These are phyloP conservation scores for Rhodeus uyekii DNA, from an alignment of 2,797 vertebrate genomes.

Conservation along the genomic window DNA sequence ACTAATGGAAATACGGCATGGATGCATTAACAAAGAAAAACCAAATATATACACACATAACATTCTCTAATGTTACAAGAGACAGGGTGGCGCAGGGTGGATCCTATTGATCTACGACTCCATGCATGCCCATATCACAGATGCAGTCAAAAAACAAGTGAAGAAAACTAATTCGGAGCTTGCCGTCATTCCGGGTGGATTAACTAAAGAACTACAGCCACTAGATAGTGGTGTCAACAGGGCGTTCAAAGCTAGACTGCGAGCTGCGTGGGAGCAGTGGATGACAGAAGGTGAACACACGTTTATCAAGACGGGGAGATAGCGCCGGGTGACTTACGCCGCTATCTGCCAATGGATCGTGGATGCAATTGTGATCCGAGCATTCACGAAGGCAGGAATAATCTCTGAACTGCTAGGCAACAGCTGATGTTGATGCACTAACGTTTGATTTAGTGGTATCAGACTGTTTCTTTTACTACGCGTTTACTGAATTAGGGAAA, in stretches of 20 bases:
- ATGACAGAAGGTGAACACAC: slow-evolving; percentile 26
- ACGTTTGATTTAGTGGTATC: neutral
- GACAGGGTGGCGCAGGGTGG: slow-evolving; percentile 11
- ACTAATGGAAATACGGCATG: too few relatives aligned
- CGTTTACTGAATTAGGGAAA: neutral
- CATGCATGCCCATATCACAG: slow-evolving; percentile 39
- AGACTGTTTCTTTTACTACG: neutral
- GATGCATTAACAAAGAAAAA: too few relatives aligned
- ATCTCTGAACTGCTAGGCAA: slow-evolving; percentile 8
- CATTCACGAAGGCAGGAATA: slow-evolving; percentile 30
- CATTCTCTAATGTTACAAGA: too few relatives aligned
- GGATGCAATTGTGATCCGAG: slow-evolving; percentile 1
- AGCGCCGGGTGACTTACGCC: neutral
- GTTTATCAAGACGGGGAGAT: slow-evolving; percentile 6
- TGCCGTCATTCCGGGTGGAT: slow-evolving; percentile 41
- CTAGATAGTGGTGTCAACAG: slow-evolving; percentile 41
- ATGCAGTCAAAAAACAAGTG: slow-evolving; percentile 27
- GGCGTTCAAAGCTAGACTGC: slow-evolving; percentile 38
- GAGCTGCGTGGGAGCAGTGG: slow-evolving; percentile 25
- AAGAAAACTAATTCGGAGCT: slow-evolving; percentile 24
- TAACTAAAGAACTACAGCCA: slow-evolving; percentile 42
- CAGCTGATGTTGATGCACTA: slow-evolving; percentile 7
- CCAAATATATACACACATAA: too few relatives aligned
- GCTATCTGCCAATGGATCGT: slow-evolving; percentile 21
- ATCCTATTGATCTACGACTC: slow-evolving; percentile 44